Percentiles rank a stretch among this genome's conserved stretches.
Evolutionary conservation across 1,140 invertebrate genomes (phyloP).

Genomic region (Asobara japonica): DNA sequence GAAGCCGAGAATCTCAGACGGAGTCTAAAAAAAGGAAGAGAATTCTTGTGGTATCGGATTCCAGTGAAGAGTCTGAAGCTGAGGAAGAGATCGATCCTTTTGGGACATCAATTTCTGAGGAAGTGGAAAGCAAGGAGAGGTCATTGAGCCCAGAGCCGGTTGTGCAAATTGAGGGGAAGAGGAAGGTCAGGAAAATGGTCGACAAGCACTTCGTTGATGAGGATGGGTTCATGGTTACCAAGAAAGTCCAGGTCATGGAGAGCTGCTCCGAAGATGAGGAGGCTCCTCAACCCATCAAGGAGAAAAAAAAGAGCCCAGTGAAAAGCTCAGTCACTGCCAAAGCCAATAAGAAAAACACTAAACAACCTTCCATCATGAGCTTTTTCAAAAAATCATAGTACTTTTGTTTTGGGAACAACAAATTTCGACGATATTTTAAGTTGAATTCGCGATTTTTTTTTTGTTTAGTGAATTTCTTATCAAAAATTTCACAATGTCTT

Average conservation of each 20-base stretch:
- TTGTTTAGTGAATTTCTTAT: too few species aligned
- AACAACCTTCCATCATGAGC: slow-evolving; percentile 48
- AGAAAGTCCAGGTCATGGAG: slow-evolving; percentile 56
- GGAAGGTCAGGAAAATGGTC: slow-evolving; percentile 52
- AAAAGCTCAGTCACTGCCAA: slow-evolving; percentile 27
- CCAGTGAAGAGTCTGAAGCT: slow-evolving; percentile 42
- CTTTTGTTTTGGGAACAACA: slow-evolving; percentile 5
- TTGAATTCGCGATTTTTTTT: too few species aligned
- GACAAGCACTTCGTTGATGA: slow-evolving; percentile 57
- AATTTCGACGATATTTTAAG: too few species aligned
- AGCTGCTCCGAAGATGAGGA: slow-evolving; percentile 54
- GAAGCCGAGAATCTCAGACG: slow-evolving; percentile 43
- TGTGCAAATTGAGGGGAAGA: slow-evolving; percentile 47
- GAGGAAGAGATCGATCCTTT: slow-evolving; percentile 34
- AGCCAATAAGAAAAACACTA: slow-evolving; percentile 44
- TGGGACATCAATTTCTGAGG: slow-evolving; percentile 30
- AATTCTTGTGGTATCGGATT: slow-evolving; percentile 43
- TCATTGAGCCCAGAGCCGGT: slow-evolving; percentile 46
- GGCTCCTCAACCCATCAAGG: slow-evolving; percentile 11
- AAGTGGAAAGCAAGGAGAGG: slow-evolving; percentile 15
- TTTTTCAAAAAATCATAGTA: slow-evolving; percentile 55
- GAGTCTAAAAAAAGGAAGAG: slow-evolving; percentile 53
- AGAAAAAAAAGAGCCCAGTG: slow-evolving; percentile 25
- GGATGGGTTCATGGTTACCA: slow-evolving; percentile 59
- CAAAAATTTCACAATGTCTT: too few species aligned